Conservation (phyloP, 2,888 invertebrate genomes). For the Geophilus truncorum region DNA sequence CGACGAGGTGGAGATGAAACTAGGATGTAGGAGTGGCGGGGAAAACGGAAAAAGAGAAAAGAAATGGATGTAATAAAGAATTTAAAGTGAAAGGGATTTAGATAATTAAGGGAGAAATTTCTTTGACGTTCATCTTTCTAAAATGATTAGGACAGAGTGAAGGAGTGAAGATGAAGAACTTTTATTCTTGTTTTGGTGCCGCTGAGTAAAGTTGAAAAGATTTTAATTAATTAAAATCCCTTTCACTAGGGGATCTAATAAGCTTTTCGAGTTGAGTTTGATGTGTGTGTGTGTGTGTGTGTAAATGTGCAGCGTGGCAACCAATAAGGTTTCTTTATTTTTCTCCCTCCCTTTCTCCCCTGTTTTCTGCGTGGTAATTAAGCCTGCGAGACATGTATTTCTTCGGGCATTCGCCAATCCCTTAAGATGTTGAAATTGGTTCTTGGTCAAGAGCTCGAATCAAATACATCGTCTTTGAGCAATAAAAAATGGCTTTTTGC, state of each 20-base stretch:
- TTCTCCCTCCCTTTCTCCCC: neutral
- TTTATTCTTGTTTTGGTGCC: conserved; percentile 27
- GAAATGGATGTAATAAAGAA: conserved; percentile 22
- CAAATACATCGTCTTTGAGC: neutral
- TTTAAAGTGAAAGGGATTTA: conserved; percentile 27
- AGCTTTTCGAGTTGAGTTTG: conserved; percentile 17
- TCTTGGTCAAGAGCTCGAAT: neutral
- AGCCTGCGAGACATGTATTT: neutral
- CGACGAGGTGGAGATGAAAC: neutral
- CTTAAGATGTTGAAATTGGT: conserved; percentile 7
- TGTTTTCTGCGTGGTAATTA: neutral
- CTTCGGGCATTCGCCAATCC: neutral
- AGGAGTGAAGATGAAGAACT: conserved; percentile 17
- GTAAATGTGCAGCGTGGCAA: neutral
- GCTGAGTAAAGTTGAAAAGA: conserved; percentile 24
- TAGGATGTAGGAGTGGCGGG: neutral
- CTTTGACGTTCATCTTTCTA: conserved; percentile 12
- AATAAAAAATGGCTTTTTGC: neutral
- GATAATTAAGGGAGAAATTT: conserved; percentile 21
- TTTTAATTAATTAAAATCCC: conserved; percentile 27
- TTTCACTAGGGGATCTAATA: conserved; percentile 10
- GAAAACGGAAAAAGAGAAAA: neutral
- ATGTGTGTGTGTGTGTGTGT: neutral
- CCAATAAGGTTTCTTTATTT: conserved; percentile 10
- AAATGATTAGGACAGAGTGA: conserved; percentile 15